Conservation (phyloP, 2,113 vertebrate species). For the Alligator sinensis region DNA sequence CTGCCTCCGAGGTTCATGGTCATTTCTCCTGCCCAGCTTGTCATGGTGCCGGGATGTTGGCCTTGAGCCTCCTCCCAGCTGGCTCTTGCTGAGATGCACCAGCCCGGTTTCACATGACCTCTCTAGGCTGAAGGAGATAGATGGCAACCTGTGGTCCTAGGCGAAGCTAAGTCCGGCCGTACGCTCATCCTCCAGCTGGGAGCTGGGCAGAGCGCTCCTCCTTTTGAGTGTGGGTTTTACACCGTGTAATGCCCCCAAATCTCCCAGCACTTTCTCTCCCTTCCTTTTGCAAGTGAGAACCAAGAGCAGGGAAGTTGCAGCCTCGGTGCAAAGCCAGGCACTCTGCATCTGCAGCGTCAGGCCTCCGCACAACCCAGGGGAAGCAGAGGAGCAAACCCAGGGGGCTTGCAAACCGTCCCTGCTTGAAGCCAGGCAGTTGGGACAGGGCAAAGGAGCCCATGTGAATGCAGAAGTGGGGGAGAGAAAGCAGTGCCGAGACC, state of each 20-base stretch:
- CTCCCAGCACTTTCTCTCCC: not conserved
- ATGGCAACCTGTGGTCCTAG: not conserved
- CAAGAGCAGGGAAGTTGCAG: not conserved
- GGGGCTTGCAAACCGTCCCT: not conserved
- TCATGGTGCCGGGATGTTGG: fast-evolving
- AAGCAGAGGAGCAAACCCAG: not conserved
- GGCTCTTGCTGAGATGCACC: not conserved
- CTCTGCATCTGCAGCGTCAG: not conserved
- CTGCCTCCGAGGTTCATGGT: too few species aligned
- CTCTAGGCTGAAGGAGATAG: not conserved
- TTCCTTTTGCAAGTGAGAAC: not conserved
- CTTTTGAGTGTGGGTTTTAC: not conserved
- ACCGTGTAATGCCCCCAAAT: not conserved
- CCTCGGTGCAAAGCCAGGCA: not conserved
- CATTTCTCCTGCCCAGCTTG: not conserved
- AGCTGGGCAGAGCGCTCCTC: not conserved
- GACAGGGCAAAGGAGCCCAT: not conserved
- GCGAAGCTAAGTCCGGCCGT: not conserved
- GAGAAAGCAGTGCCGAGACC: not conserved
- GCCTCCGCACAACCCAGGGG: not conserved
- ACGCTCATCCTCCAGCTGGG: not conserved
- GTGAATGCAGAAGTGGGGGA: not conserved
- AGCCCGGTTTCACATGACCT: not conserved
- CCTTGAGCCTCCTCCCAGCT: not conserved
- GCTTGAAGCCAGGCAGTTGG: not conserved